These are phyloP conservation scores for Atherinomorus stipes DNA, from an alignment of 2,113 vertebrate genomes.

Conservation along the genomic window DNA sequence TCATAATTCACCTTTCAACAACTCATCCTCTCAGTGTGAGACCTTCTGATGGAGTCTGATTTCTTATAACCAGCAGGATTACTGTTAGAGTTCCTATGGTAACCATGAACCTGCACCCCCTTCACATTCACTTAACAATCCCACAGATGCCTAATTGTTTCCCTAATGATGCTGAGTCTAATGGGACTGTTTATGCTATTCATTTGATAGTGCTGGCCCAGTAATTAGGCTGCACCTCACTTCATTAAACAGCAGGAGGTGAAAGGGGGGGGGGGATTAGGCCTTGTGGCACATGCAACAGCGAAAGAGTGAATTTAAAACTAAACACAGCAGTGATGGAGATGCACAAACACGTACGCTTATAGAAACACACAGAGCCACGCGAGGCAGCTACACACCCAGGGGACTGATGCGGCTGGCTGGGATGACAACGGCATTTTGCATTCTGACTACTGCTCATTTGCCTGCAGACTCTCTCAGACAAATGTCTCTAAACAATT, in stretches of 20 bases:
- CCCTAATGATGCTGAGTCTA: constrained; percentile 82
- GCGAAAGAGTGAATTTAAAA: not conserved
- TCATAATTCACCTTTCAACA: too few species aligned
- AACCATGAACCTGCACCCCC: constrained; percentile 21
- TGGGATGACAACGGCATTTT: constrained; percentile 20
- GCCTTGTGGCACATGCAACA: constrained; percentile 12
- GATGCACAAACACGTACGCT: constrained; percentile 2
- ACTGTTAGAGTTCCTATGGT: constrained; percentile 27
- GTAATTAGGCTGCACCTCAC: constrained; percentile 84
- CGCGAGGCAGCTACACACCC: constrained; percentile 11
- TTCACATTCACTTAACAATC: constrained; percentile 64
- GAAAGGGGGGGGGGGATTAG: not conserved
- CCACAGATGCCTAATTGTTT: constrained; percentile 84
- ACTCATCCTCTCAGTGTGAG: not conserved
- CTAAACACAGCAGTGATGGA: not conserved
- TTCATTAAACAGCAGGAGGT: constrained; percentile 77
- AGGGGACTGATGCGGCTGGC: not conserved
- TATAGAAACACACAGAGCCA: not conserved
- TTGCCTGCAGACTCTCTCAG: constrained; percentile 25
- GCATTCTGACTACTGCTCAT: constrained; percentile 39
- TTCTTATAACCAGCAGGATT: not conserved
- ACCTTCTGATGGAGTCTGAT: not conserved
- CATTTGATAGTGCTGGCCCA: constrained; percentile 78
- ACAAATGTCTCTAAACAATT: constrained; percentile 11
- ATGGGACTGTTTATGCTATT: constrained; percentile 85